These are phyloP conservation scores for Decapterus maruadsi DNA, from an alignment of 2,797 vertebrate genomes.

Conservation along the genomic window DNA sequence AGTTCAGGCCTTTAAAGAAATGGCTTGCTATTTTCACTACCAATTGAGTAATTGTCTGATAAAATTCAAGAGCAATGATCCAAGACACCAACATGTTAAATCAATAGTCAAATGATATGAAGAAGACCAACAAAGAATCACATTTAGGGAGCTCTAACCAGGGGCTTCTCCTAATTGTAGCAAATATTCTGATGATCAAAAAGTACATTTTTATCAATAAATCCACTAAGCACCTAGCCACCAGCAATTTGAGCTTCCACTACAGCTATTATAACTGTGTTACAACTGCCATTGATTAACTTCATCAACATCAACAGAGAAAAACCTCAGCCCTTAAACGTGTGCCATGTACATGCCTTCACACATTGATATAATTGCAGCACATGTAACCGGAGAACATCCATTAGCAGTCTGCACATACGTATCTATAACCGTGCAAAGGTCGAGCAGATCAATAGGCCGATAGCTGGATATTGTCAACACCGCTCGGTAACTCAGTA, in stretches of 20 bases:
- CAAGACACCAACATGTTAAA: neutral
- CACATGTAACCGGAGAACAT: conserved; percentile 49
- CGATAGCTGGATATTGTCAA: conserved; percentile 62
- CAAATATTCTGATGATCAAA: neutral
- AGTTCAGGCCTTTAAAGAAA: neutral
- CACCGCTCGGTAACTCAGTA: conserved; percentile 54
- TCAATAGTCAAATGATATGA: neutral
- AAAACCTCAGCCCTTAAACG: conserved; percentile 16
- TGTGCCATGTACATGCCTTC: conserved; percentile 32
- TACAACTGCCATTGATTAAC: neutral
- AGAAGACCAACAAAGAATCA: neutral
- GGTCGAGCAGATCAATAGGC: conserved; percentile 74
- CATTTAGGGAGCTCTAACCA: neutral
- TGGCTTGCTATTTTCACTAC: neutral
- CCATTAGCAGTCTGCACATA: conserved; percentile 69
- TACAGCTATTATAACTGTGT: neutral
- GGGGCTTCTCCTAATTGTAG: neutral
- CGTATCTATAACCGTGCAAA: conserved; percentile 66
- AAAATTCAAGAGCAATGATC: neutral
- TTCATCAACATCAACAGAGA: conserved; percentile 9
- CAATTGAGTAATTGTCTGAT: neutral
- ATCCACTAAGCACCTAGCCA: fast-evolving
- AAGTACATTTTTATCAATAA: neutral
- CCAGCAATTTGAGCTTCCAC: neutral
- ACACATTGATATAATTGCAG: conserved; percentile 43